Conservation (phyloP, 2,113 vertebrate genomes). For the Trogon melanurus region DNA sequence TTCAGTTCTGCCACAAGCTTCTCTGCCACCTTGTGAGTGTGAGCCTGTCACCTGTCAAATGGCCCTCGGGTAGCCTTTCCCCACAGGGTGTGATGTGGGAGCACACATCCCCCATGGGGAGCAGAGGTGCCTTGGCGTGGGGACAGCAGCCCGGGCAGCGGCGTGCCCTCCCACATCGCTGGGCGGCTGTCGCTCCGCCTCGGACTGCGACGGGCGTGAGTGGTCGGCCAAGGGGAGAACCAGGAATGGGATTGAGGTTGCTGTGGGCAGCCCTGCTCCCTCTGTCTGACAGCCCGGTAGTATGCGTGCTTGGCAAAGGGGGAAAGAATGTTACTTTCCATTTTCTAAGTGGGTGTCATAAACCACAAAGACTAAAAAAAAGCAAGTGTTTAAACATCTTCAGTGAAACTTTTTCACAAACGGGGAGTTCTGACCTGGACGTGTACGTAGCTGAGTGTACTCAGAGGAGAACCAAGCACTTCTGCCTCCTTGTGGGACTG, state of each 20-base stretch:
- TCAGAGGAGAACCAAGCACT: background rate
- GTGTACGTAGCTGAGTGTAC: background rate
- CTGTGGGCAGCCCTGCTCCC: background rate
- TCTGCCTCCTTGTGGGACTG: background rate
- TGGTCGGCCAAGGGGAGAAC: background rate
- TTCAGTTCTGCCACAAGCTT: background rate
- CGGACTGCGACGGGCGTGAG: background rate
- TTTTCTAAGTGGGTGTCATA: background rate
- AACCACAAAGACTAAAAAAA: background rate
- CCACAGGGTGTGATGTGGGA: background rate
- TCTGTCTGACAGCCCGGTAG: background rate
- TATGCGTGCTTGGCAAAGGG: background rate
- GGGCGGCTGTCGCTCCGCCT: background rate
- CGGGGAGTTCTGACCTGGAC: background rate
- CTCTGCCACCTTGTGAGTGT: background rate
- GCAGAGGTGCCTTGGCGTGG: fast-evolving
- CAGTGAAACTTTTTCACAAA: background rate
- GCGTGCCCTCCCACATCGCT: background rate
- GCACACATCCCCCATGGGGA: background rate
- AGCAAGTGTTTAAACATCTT: background rate
- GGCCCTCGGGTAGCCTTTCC: background rate
- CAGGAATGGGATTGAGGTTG: background rate
- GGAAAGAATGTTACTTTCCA: background rate
- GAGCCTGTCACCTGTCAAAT: background rate
- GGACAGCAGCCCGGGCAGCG: background rate